A percentile compares a stretch with the other conserved stretches of the same genome.
These are phyloP conservation scores for Enoplosus armatus DNA, from an alignment of 2,797 vertebrate species.

Conservation along the genomic window DNA sequence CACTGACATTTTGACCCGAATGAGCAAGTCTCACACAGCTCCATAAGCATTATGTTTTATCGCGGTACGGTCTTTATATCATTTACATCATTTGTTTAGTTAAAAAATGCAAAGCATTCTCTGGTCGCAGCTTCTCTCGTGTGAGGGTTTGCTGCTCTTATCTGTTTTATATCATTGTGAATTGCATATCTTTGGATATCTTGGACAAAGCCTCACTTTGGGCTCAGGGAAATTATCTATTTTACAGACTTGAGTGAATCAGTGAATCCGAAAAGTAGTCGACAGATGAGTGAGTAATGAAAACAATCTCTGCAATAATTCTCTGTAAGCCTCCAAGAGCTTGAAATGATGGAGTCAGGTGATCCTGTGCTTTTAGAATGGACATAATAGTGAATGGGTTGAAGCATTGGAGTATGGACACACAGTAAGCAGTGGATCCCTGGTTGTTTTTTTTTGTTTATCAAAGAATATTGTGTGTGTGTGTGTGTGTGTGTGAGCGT, in stretches of 20 bases:
- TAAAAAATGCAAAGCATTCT: too few species aligned
- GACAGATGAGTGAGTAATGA: background rate
- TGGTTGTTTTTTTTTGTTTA: constrained; percentile 31
- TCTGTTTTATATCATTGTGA: background rate
- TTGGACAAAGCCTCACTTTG: background rate
- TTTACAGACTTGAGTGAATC: background rate
- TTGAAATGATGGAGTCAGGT: background rate
- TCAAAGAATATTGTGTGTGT: constrained; percentile 17
- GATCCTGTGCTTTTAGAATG: background rate
- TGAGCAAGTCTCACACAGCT: too few species aligned
- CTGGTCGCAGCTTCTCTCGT: background rate
- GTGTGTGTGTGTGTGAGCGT: constrained; percentile 29
- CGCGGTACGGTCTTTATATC: too few species aligned
- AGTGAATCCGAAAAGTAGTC: background rate
- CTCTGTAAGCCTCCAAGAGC: background rate
- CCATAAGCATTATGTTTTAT: too few species aligned
- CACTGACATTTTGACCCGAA: too few species aligned
- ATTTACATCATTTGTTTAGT: too few species aligned
- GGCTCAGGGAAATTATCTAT: background rate
- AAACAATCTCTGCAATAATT: background rate
- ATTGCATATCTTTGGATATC: background rate
- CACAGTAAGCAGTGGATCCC: background rate
- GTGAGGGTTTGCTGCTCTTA: background rate
- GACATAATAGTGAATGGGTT: background rate
- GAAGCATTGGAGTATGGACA: background rate